Percentiles rank a stretch among this genome's conserved stretches.
These are phyloP conservation scores for Scleropages formosus DNA, from an alignment of 2,797 vertebrate species.

Conservation along the genomic window DNA sequence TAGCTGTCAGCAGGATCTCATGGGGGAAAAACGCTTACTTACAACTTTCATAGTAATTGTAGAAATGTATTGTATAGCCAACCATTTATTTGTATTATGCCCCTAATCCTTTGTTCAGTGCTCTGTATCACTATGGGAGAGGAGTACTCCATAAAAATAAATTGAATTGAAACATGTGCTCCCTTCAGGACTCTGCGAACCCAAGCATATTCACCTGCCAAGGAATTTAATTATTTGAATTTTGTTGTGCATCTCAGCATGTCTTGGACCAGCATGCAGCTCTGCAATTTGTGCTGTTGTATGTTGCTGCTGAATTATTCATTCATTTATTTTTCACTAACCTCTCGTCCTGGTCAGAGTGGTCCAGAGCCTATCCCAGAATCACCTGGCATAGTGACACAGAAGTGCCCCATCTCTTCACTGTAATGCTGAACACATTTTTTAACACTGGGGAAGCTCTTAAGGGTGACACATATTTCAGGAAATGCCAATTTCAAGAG, in stretches of 20 bases:
- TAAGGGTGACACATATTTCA: not conserved
- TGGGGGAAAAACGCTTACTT: not conserved
- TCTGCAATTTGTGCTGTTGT: not conserved
- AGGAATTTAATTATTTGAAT: not conserved
- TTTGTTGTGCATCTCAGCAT: too few species aligned
- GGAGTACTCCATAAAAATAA: too few species aligned
- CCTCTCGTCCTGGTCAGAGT: not conserved
- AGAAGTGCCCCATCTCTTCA: constrained; percentile 3
- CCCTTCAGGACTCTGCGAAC: constrained; percentile 13
- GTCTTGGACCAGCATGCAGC: too few species aligned
- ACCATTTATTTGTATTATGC: too few species aligned
- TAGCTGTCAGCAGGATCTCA: constrained; percentile 13
- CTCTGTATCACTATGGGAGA: too few species aligned
- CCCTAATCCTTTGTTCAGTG: too few species aligned
- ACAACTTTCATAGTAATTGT: too few species aligned
- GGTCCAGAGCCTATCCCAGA: too few species aligned
- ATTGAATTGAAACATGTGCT: too few species aligned
- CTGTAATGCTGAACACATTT: not conserved
- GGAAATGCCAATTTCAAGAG: constrained; percentile 5
- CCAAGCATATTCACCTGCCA: constrained; percentile 18
- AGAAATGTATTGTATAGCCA: too few species aligned
- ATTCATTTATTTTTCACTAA: too few species aligned
- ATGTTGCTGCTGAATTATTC: too few species aligned
- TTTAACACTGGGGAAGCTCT: not conserved
- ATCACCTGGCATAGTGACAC: constrained; percentile 26